Evolutionary conservation across 92 coral and sea anemone species (phyloP), one percentile per base, ranked within the genome.

Genomic region (Virgularia gustaviana): DNA sequence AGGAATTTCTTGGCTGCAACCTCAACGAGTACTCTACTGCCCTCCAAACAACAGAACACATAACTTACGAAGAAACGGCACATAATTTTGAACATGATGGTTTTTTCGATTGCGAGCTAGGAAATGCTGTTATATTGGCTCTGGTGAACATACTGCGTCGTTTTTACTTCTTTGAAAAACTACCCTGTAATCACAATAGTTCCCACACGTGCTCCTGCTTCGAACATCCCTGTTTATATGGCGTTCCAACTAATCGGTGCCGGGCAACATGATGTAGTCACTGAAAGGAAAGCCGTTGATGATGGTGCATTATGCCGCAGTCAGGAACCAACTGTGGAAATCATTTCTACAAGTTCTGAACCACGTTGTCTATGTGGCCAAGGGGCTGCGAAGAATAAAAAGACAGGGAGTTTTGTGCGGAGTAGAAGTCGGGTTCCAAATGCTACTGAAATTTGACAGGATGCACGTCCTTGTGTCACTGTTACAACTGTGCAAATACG

Each of bases 341-440:
- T n/a, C n/a, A n/a, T n/a, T n/a, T n/a, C n/a, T 39, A 39, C 33
- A 1, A 54, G 36, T 35, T 6, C 54, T 28, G 18, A 43, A 15
- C 73, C 59, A 18, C 73, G 75, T 6, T 76, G 75, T 62, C 67
- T 63, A 44, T 76, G 75, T 62, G 81, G 81, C 11, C 65, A 68
- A 23, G 81, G 81, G 13, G 57, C 54, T 25, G 74, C 81, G 53
- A 63, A 49, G 65, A 47, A 76, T 27, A 71, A 71, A 33, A 38
- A 55, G 41, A 27, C 52, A 71, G 77, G 36, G 24, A 35, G 39
- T 71, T 71, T 55, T 73, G 63, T 39, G 63, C 31, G 27, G 36
- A 61, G 33, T 63, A 76, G 12, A 76, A 63, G 10, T 47, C 49
- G 19, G 54, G 62, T 36, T 76, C 72, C 36, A 62, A 76, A 44